Evolutionary conservation across 2,888 invertebrate genomes (phyloP).

Genomic region (Barypeithes pellucidus): DNA sequence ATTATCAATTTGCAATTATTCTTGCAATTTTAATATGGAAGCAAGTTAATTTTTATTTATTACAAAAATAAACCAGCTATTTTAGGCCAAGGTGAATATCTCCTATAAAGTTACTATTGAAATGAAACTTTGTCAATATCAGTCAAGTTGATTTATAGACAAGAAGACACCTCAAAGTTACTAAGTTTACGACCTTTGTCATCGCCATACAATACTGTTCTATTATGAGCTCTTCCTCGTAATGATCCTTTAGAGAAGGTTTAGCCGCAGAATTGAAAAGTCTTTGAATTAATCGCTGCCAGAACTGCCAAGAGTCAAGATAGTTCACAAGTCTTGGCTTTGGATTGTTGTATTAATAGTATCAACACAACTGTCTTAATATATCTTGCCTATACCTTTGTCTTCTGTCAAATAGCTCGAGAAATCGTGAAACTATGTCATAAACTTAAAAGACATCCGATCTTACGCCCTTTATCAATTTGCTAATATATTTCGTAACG

Average conservation of each 20-base stretch:
- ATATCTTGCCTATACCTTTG: constrained; percentile 26
- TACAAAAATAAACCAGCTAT: not conserved
- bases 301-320: constrained; percentile 32
- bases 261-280: constrained; percentile 38
- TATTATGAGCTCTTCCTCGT: constrained; percentile 35
- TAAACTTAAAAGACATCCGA: not conserved
- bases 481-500: not conserved
- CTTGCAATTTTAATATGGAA: too few species aligned
- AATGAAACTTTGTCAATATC: constrained; percentile 37
- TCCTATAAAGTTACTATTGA: constrained; percentile 17
- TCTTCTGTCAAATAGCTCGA: constrained; percentile 11
- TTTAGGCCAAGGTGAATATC: not conserved
- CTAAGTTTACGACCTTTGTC: constrained; percentile 49
- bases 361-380: constrained; percentile 30
- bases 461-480: not conserved
- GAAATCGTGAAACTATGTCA: constrained; percentile 12
- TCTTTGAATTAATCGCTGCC: constrained; percentile 39
- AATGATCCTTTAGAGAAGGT: constrained; percentile 41
- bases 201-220: constrained; percentile 38
- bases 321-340: constrained; percentile 28
- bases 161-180: constrained; percentile 39
- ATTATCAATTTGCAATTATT: too few species aligned
- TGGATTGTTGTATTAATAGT: constrained; percentile 22
- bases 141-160: constrained; percentile 39
- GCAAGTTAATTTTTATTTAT: too few species aligned